Percentiles rank a stretch among this genome's conserved stretches.
These are phyloP conservation scores for Dicerorhinus sumatrensis DNA, from an alignment of 2,113 vertebrate genomes.

Conservation along the genomic window DNA sequence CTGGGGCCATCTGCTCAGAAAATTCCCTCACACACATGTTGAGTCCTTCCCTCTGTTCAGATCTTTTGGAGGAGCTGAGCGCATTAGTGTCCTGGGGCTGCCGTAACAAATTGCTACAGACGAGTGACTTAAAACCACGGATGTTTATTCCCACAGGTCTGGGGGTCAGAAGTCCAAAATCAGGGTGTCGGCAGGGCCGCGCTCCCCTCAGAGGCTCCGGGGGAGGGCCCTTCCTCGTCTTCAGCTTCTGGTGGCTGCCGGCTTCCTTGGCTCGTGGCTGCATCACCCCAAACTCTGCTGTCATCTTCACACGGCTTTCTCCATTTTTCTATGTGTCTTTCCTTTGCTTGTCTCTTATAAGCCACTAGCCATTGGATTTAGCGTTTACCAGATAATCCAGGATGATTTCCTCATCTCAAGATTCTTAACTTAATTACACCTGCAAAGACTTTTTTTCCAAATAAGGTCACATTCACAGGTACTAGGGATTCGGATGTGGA, in stretches of 20 bases:
- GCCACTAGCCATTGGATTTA: not conserved
- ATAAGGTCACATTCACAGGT: not conserved
- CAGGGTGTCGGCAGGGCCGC: rapidly evolving
- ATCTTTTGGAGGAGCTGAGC: not conserved
- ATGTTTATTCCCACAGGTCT: rapidly evolving
- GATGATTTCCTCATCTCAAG: not conserved
- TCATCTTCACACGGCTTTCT: not conserved
- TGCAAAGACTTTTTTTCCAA: not conserved
- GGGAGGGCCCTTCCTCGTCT: not conserved
- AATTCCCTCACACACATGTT: not conserved
- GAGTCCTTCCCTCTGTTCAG: not conserved
- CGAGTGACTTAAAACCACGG: not conserved
- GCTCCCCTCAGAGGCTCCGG: too few relatives aligned
- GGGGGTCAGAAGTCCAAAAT: too few relatives aligned
- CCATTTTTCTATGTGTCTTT: not conserved
- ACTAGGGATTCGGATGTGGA: not conserved
- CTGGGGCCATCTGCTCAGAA: too few relatives aligned
- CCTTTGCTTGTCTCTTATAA: not conserved
- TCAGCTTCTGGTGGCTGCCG: rapidly evolving
- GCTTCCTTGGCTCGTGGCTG: not conserved
- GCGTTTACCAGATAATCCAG: too few relatives aligned
- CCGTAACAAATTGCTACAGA: rapidly evolving
- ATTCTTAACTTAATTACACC: too few relatives aligned
- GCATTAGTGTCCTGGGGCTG: not conserved
- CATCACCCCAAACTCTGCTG: too few relatives aligned